Conservation (phyloP, 92 coral and sea anemone species). For the Epizoanthus rinbou region DNA sequence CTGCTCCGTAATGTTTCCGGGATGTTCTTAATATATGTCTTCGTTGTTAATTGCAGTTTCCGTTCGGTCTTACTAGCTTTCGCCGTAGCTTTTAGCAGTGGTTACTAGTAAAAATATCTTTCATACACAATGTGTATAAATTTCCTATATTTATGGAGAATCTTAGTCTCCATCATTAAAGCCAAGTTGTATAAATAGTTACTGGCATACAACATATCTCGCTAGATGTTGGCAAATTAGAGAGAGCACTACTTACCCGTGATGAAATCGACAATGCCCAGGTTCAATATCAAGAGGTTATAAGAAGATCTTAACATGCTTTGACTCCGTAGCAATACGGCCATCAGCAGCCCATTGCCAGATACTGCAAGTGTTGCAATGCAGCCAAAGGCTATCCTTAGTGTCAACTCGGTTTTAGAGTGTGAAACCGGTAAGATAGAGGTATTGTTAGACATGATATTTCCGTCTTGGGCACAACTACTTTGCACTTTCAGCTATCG, state of each 20-base stretch:
- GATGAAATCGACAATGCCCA: conserved; percentile 29
- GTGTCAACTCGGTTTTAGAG: conserved; percentile 1
- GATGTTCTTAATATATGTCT: too few relatives aligned
- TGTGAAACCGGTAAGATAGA: neutral
- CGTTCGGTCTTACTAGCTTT: too few relatives aligned
- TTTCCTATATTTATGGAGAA: too few relatives aligned
- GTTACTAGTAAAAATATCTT: too few relatives aligned
- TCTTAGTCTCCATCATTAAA: too few relatives aligned
- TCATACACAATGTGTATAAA: too few relatives aligned
- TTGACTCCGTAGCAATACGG: conserved; percentile 4
- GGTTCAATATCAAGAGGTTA: conserved; percentile 28
- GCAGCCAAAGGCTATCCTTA: conserved; percentile 13
- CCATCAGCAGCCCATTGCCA: conserved; percentile 27
- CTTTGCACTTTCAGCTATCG: neutral
- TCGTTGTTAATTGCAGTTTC: too few relatives aligned
- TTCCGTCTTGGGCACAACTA: neutral
- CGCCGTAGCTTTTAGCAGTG: too few relatives aligned
- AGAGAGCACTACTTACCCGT: conserved; percentile 16
- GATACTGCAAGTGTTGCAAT: conserved; percentile 14
- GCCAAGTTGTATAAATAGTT: too few relatives aligned
- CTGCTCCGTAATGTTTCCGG: too few relatives aligned
- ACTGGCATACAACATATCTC: too few relatives aligned
- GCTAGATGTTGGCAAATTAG: too few relatives aligned
- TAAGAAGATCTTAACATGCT: conserved; percentile 26
- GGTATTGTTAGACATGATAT: neutral